Base-by-base conservation (phyloP, 2,797 vertebrate genomes). In the Ciconia nigra region DNA sequence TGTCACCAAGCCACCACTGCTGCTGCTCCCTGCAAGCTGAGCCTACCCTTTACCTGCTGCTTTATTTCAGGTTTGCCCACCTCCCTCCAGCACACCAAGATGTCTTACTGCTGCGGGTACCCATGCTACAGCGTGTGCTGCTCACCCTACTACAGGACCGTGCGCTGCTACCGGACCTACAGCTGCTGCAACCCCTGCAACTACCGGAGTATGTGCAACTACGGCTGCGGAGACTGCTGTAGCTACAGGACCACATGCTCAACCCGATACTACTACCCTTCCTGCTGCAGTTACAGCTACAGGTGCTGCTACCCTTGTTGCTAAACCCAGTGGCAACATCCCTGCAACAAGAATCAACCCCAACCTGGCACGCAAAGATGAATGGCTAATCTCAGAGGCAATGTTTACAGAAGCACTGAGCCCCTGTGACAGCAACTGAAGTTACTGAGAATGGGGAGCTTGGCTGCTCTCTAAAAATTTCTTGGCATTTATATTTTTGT, bases 31-130 rank as follows among this genome's bases (percentile, higher is more conserved):
- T 4, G 2, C 39, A 5, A 51, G 7, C 44, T 3, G 10, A 80
- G 4, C 58, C 13, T 17, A 14, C 15, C 49, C 4, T 37, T 70
- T 11, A 11, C 15, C 37, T 28, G 5, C 33, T 24, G 0, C 26
- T 77, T n/a, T 31, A 4, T 28, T 41, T 9, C 89, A 96, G 94
- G 47, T 39, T 44, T 4, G 0, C 71, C 73, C 28, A 5, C 83
- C 63, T 44, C 62, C 76, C 35, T 11, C 25, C 62, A 25, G 7
- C 74, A 31, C 71, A 3, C 84, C 87, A 83, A 16, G n/a, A 96
- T 96, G 96, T 94, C 87, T 37, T 94, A 17, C 93, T 94, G 74
- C 69, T 93, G 46, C 71, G 1, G 37, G 4, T 79, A 71, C 31
- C 76, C 93, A 0, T 80, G 72, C 77, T 94, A 91, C 91, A 51